Evolutionary conservation across 2,113 vertebrate genomes (phyloP).

Genomic region (Takifugu flavidus): DNA sequence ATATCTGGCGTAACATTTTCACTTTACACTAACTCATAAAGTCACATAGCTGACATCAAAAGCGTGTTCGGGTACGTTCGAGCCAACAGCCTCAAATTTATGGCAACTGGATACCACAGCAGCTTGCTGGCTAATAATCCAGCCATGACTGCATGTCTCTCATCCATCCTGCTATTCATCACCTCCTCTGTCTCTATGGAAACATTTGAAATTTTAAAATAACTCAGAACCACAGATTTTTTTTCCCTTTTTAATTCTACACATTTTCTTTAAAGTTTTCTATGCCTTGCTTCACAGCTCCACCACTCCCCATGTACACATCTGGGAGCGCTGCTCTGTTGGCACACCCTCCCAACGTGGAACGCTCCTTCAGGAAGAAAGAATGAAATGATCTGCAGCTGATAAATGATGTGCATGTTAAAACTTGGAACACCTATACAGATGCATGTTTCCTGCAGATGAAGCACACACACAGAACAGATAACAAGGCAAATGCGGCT

Average conservation of each 20-base stretch:
- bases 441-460: background rate
- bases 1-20: slow-evolving; percentile 27
- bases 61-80: slow-evolving; percentile 13
- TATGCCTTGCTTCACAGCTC: too few species aligned
- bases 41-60: slow-evolving; percentile 40
- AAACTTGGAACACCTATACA: background rate
- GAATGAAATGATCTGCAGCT: too few species aligned
- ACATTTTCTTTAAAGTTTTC: background rate
- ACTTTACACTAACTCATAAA: slow-evolving; percentile 31
- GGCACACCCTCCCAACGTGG: too few species aligned
- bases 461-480: background rate
- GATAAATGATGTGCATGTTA: background rate
- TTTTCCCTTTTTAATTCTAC: background rate
- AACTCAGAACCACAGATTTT: background rate
- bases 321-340: too few species aligned
- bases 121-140: slow-evolving; percentile 1
- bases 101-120: slow-evolving; percentile 22
- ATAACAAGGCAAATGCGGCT: too few species aligned
- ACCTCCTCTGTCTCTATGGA: background rate
- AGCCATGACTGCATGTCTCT: slow-evolving; percentile 1
- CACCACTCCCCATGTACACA: too few species aligned
- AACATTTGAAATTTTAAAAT: slow-evolving; percentile 1
- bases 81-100: slow-evolving; percentile 8
- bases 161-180: slow-evolving; percentile 6
- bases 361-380: too few species aligned